phyloP scores from a whole-genome alignment of 1,140 invertebrate species.

The Drosophila leontia region DNA sequence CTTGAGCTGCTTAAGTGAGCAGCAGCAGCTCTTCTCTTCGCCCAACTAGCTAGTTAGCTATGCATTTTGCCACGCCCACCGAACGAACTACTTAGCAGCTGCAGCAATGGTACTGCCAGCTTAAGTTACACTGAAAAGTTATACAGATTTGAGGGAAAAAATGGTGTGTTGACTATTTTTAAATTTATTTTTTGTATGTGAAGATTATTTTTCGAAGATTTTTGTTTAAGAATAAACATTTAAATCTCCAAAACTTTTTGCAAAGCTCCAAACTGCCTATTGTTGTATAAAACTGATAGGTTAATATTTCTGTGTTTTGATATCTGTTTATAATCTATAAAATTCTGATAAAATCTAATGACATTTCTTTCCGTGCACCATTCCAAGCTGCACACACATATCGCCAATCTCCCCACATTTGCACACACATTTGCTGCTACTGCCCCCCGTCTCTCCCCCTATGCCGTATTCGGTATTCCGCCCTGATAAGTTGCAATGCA shows the following conservation, averaged over 20 bases:
- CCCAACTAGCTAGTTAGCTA: conserved; percentile 71
- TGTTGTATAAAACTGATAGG: not conserved
- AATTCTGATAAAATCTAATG: no score
- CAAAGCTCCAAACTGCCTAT: not conserved
- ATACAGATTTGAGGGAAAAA: no score
- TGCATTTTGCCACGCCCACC: conserved; percentile 66
- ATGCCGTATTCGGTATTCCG: conserved; percentile 24
- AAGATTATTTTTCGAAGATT: no score
- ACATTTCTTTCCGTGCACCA: conserved; percentile 22
- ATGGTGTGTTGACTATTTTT: no score
- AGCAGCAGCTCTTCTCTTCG: conserved; percentile 26
- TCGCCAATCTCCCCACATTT: conserved; percentile 37
- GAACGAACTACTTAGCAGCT: conserved; percentile 54
- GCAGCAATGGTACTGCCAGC: conserved; percentile 41
- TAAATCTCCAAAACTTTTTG: not conserved
- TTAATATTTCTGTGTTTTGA: not conserved
- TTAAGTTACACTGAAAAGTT: conserved; percentile 11
- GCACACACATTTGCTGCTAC: conserved; percentile 9
- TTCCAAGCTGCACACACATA: conserved; percentile 35
- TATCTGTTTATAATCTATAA: not conserved
- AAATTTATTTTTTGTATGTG: no score
- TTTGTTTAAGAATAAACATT: no score
- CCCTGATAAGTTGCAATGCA: conserved; percentile 47
- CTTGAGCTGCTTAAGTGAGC: conserved; percentile 51
- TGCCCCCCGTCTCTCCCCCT: not conserved